phyloP scores from a whole-genome alignment of 2,797 vertebrate species.

The Bradypodion pumilum region DNA sequence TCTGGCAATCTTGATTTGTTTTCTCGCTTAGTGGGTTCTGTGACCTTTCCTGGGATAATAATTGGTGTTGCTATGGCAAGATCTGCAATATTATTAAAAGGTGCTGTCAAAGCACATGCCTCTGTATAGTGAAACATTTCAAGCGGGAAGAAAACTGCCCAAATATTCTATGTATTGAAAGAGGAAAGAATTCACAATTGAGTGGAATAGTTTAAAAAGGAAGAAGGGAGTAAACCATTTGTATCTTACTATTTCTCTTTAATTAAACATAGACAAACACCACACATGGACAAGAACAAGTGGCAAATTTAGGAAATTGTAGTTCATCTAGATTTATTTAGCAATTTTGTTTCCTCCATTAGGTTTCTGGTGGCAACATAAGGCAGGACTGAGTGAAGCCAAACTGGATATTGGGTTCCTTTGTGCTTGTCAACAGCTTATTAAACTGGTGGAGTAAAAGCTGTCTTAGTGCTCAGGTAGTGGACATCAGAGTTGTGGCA shows the following conservation, averaged over 20 bases:
- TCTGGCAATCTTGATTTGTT: constrained; percentile 33
- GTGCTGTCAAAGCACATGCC: constrained; percentile 37
- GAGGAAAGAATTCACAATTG: constrained; percentile 51
- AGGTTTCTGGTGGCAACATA: constrained; percentile 2
- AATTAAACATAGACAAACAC: constrained; percentile 1
- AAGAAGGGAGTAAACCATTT: constrained; percentile 1
- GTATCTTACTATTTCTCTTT: background rate
- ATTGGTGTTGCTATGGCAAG: constrained; percentile 49
- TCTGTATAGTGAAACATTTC: constrained; percentile 46
- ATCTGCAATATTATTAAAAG: constrained; percentile 60
- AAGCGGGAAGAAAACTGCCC: constrained; percentile 54
- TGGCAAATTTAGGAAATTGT: constrained; percentile 21
- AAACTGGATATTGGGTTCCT: background rate
- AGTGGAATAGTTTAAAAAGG: constrained; percentile 36
- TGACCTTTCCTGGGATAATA: constrained; percentile 51
- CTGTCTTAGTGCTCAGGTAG: background rate
- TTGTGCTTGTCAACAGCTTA: background rate
- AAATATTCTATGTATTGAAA: constrained; percentile 36
- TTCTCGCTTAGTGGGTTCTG: constrained; percentile 30
- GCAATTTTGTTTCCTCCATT: background rate
- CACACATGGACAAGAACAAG: background rate
- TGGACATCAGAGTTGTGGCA: too few species aligned
- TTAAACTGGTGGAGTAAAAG: background rate
- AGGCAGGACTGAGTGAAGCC: background rate
- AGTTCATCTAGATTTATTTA: constrained; percentile 13